Evolutionary conservation across 2,888 invertebrate genomes (phyloP).

Genomic region (Gastracanthus pulcherrimus): DNA sequence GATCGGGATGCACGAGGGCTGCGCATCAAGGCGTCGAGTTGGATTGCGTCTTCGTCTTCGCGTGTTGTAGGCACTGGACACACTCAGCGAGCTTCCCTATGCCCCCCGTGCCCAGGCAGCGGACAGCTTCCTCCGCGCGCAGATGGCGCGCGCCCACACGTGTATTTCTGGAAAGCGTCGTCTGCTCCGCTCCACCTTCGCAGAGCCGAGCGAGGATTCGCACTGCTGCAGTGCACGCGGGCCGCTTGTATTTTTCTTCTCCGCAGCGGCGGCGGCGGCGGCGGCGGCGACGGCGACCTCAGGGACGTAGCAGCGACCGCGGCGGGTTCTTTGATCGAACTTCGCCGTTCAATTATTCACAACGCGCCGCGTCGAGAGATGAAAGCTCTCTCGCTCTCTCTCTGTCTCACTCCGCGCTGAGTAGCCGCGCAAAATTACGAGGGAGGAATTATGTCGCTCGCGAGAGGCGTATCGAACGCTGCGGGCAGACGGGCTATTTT

Average conservation of each 20-base stretch:
- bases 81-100: not conserved
- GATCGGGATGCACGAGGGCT: not conserved
- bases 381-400: too few species aligned
- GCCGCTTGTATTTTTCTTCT: too few species aligned
- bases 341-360: too few species aligned
- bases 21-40: not conserved
- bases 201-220: not conserved
- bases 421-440: too few species aligned
- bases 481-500: slow-evolving; percentile 36
- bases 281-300: too few species aligned
- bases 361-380: too few species aligned
- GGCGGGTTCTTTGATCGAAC: too few species aligned
- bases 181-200: slow-evolving; percentile 41
- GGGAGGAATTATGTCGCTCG: too few species aligned
- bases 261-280: too few species aligned
- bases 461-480: not conserved
- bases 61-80: not conserved
- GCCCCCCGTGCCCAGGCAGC: not conserved
- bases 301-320: too few species aligned
- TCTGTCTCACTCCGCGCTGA: too few species aligned
- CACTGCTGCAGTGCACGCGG: not conserved
- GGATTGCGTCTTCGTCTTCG: slow-evolving; percentile 8
- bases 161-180: slow-evolving; percentile 52
- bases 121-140: slow-evolving; percentile 13
- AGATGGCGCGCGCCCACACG: not conserved